Percentiles rank a stretch among this genome's conserved stretches.
Evolutionary conservation across 1,140 invertebrate species (phyloP).

Genomic region (Drosophila hydei): DNA sequence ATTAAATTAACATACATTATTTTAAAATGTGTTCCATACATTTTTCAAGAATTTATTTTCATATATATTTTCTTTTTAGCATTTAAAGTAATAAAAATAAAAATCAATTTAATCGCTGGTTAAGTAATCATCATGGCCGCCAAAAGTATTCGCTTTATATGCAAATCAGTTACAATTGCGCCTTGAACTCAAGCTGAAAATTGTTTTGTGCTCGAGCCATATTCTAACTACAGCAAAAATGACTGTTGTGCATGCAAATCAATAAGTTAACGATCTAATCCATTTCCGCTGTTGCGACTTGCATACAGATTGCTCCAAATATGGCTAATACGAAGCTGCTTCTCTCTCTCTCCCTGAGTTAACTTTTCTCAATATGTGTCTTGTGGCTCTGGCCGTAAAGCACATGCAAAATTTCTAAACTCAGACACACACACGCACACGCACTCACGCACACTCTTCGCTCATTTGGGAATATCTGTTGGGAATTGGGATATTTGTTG

Average conservation of each 20-base stretch:
- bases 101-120: neutral
- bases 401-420: constrained; percentile 30
- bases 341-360: neutral
- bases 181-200: neutral
- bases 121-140: neutral
- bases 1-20: too few relatives aligned
- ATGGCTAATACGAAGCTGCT: constrained; percentile 24
- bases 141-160: neutral
- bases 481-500: constrained; percentile 6
- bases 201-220: constrained; percentile 3
- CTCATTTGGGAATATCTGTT: constrained; percentile 29
- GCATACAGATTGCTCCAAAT: constrained; percentile 47
- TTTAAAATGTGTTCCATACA: too few relatives aligned
- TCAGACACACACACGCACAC: constrained; percentile 12
- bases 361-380: constrained; percentile 8
- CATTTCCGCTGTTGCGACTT: constrained; percentile 47
- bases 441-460: neutral
- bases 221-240: constrained; percentile 12
- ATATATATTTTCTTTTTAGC: neutral
- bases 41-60: neutral
- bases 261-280: constrained; percentile 53
- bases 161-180: neutral
- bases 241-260: constrained; percentile 38
- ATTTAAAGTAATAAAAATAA: neutral
- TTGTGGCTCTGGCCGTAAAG: constrained; percentile 1